phyloP scores from a whole-genome alignment of 2,888 invertebrate genomes.

The Lacanobia oleracea region DNA sequence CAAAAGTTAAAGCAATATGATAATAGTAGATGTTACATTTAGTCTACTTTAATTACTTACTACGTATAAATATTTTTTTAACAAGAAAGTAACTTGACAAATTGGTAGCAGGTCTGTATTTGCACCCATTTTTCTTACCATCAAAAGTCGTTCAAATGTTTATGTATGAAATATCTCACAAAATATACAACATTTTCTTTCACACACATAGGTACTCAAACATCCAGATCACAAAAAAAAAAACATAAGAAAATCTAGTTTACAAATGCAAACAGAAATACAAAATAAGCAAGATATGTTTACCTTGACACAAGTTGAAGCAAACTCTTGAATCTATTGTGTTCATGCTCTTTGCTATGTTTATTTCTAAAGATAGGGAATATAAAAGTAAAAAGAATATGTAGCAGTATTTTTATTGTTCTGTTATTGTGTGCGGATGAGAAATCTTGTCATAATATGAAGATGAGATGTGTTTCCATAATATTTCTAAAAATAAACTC shows the following conservation, averaged over 20 bases:
- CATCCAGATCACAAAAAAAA: slow-evolving; percentile 4
- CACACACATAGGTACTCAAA: not conserved
- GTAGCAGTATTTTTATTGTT: slow-evolving; percentile 24
- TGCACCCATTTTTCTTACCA: no score
- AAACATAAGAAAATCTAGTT: slow-evolving; percentile 45
- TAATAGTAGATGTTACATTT: no score
- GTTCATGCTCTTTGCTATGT: slow-evolving; percentile 32
- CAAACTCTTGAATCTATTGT: slow-evolving; percentile 49
- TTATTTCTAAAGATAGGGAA: slow-evolving; percentile 47
- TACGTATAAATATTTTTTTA: no score
- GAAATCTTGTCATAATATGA: not conserved
- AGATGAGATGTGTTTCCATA: not conserved
- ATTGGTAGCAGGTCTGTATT: no score
- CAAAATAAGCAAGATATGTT: slow-evolving; percentile 44
- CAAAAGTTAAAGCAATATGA: no score
- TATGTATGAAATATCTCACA: not conserved
- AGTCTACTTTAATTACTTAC: no score
- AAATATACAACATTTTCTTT: not conserved
- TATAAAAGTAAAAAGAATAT: slow-evolving; percentile 29
- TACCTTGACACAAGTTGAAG: slow-evolving; percentile 43
- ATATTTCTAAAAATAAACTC: not conserved
- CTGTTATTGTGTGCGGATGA: slow-evolving; percentile 13
- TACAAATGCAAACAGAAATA: slow-evolving; percentile 56
- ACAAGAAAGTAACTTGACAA: no score
- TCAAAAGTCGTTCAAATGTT: no score